A percentile compares a stretch with the other conserved stretches of the same genome.
phyloP scores from a whole-genome alignment of 1,140 invertebrate genomes.

The Procambarus virginalis region DNA sequence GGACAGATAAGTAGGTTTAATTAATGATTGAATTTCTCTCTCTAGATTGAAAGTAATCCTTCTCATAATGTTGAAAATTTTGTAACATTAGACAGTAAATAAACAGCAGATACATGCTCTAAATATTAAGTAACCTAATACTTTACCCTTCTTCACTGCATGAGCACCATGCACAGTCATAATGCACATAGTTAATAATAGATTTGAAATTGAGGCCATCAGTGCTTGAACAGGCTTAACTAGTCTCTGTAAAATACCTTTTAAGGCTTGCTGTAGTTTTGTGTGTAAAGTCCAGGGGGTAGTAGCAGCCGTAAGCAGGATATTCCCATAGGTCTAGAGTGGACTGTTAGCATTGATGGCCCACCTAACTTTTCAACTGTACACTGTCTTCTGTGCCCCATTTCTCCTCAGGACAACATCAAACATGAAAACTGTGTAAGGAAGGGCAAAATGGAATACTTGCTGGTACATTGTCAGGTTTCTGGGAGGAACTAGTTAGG shows the following conservation, averaged over 20 bases:
- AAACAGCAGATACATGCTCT: conserved; percentile 60
- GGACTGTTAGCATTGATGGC: conserved; percentile 61
- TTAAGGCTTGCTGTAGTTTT: conserved; percentile 42
- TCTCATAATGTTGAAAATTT: conserved; percentile 27
- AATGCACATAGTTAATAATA: conserved; percentile 65
- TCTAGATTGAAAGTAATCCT: conserved; percentile 31
- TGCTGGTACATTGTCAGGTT: conserved; percentile 41
- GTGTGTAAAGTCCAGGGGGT: conserved; percentile 29
- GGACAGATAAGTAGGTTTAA: conserved; percentile 24
- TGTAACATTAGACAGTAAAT: conserved; percentile 32
- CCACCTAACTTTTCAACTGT: conserved; percentile 53
- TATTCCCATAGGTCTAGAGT: conserved; percentile 28
- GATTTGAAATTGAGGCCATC: conserved; percentile 57
- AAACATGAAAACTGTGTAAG: conserved; percentile 65
- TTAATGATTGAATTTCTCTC: conserved; percentile 24
- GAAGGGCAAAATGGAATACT: conserved; percentile 55
- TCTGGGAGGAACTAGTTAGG: conserved; percentile 35
- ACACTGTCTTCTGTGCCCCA: conserved; percentile 65
- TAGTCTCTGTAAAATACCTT: conserved; percentile 29
- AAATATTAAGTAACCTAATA: conserved; percentile 59
- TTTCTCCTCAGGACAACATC: conserved; percentile 65
- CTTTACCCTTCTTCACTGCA: conserved; percentile 66
- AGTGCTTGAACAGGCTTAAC: conserved; percentile 60
- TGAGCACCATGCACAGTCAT: conserved; percentile 64
- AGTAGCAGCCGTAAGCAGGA: not conserved